phyloP scores from a whole-genome alignment of 1,140 invertebrate species.

The Drosophila bocki region DNA sequence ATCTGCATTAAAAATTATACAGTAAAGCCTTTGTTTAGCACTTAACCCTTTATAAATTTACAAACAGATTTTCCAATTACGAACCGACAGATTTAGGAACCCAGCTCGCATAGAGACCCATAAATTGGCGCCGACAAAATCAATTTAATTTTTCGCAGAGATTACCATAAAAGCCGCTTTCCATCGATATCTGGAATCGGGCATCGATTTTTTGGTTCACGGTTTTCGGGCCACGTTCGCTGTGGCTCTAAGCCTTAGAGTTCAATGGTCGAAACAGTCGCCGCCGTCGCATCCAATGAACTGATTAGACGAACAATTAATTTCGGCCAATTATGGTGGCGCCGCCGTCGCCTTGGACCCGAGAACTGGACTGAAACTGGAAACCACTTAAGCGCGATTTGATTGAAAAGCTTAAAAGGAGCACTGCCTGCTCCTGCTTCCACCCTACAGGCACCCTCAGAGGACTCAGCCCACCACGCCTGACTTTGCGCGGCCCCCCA shows the following conservation, averaged over 20 bases:
- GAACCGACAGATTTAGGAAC: slow-evolving; percentile 9
- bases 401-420: slow-evolving; percentile 80
- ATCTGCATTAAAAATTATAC: not conserved
- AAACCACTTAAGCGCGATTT: slow-evolving; percentile 78
- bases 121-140: slow-evolving; percentile 16
- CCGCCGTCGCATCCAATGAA: slow-evolving; percentile 64
- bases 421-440: not conserved
- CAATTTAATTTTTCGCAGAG: slow-evolving; percentile 35
- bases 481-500: slow-evolving; percentile 22
- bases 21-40: not conserved
- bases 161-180: slow-evolving; percentile 41
- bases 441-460: not conserved
- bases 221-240: slow-evolving; percentile 6
- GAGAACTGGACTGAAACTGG: slow-evolving; percentile 46
- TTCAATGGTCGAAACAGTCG: slow-evolving; percentile 40
- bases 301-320: slow-evolving; percentile 82
- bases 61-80: slow-evolving; percentile 39
- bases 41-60: slow-evolving; percentile 30
- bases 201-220: slow-evolving; percentile 13
- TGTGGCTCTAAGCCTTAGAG: slow-evolving; percentile 22
- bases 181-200: slow-evolving; percentile 23
- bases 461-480: too few relatives aligned
- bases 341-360: slow-evolving; percentile 13
- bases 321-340: slow-evolving; percentile 69
- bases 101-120: slow-evolving; percentile 1